Evolutionary conservation across 2,113 vertebrate species (phyloP), one percentile per base, ranked within the genome.

Genomic region (Bos indicus): DNA sequence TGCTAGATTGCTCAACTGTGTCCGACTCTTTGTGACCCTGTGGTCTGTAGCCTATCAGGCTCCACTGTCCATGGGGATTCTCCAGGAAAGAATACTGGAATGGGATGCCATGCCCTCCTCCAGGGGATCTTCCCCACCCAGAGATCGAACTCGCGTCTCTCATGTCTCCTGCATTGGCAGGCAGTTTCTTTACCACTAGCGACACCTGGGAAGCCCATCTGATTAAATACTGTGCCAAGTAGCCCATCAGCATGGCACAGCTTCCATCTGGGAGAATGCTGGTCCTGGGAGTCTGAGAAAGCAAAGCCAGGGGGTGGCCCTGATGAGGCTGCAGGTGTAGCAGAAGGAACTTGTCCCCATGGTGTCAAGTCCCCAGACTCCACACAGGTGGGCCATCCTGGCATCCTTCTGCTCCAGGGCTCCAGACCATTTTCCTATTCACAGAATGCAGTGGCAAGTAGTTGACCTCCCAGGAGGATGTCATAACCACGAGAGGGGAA

Each of bases 11-110:
- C 23, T 43, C 36, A 77, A 3, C 14, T 25, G 23, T 25, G 36
- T 26, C 23, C 0, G 71, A 43, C 36, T 43, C 71, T 74, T 74
- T 14, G 6, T 0, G 3, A 14, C 17, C 4, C n/a, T 5, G 43
- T 67, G 67, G 11, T 43, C 11, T 43, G 21, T 74, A 74, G 36
- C 71, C 21, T 40, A 25, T 40, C 71, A 74, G 11, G 21, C 36
- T 74, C 71, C 71, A 43, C 36, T 74, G 71, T 74, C 21, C 36
- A 43, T 71, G 71, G 71, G 36, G 6, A 43, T 25, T 77, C 36
- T 77, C 71, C 12, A 43, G 71, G 71, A 25, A 26, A 43, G 12
- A 43, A 26, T 43, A 26, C 36, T 77, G 23, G 71, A 43, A 26
- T 77, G 71, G 71, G 71, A 43, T 74, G 5, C 21, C 1, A 2